Evolutionary conservation across 2,113 vertebrate species (phyloP), one percentile per base, ranked within the genome.

Genomic region (Antechinus flavipes): DNA sequence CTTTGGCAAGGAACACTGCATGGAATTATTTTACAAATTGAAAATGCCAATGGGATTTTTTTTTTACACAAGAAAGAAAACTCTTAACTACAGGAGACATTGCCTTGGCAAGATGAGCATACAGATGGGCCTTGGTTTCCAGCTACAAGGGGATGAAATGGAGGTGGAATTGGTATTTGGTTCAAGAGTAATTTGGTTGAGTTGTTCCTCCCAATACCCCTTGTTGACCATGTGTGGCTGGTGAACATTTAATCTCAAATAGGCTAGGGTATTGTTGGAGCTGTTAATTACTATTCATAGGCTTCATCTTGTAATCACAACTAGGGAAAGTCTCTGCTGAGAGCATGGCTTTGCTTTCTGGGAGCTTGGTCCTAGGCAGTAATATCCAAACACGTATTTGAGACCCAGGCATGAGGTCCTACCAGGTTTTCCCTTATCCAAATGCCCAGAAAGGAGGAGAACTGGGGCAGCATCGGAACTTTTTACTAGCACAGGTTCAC

Each of bases 21-120:
- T 94, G 42, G 95, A 97, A 98, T 98, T 98, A 98, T 98, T 97
- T 93, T 98, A 97, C 94, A 97, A 93, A 97, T 97, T 94, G 84
- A 97, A 94, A 92, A 96, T 90, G 96, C 90, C 89, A 95, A 97
- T 98, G 97, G 96, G 95, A 94, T 97, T 97, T 97, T 90, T 42
- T 84, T 89, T 49, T 95, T 96, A 92, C 97, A 92, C 93, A 94
- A 96, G 97, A 68, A 47, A 96, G 95, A 92, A 91, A 50, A 47
- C 93, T 91, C 96, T 95, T 42, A 47, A 61, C 92, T 94, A 90
- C 54, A 91, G 84, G 9, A 96, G 49, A 50, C 42, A 27, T 47
- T 95, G 94, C 26, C 54, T 94, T 58, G 94, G 12, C 93, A 53
- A 42, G 91, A 90, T 42, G 0, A 0, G 26, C 54, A 90, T 96